Evolutionary conservation across 2,797 vertebrate genomes (phyloP).

Genomic region (Myotis planiceps): DNA sequence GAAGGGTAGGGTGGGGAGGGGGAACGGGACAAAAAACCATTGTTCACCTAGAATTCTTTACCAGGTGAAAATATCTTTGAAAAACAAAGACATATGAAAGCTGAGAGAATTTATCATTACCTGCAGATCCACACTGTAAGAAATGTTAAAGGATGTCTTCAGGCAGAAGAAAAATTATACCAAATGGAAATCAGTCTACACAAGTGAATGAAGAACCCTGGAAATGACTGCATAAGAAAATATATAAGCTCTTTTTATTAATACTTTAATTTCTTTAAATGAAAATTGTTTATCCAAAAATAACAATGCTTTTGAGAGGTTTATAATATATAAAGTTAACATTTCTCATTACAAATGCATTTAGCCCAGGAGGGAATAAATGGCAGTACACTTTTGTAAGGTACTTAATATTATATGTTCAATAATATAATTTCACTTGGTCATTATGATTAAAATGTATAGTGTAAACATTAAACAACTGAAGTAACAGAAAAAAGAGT

Average conservation of each 20-base stretch:
- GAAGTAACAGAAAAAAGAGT: neutral
- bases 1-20: too few species aligned
- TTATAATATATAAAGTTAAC: neutral
- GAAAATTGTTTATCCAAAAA: neutral
- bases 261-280: neutral
- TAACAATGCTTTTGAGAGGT: neutral
- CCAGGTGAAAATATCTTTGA: neutral
- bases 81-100: neutral
- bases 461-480: neutral
- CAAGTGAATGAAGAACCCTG: neutral
- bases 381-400: neutral
- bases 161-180: neutral
- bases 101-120: neutral
- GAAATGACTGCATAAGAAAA: neutral
- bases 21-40: neutral
- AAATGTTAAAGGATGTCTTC: neutral
- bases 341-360: neutral
- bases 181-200: neutral
- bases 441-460: neutral
- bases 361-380: neutral
- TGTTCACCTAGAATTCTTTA: neutral
- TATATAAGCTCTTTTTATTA: neutral
- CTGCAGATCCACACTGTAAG: neutral
- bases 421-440: neutral
- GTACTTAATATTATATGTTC: neutral